phyloP scores from a whole-genome alignment of 2,797 vertebrate species.

The Rachycentron canadum region DNA sequence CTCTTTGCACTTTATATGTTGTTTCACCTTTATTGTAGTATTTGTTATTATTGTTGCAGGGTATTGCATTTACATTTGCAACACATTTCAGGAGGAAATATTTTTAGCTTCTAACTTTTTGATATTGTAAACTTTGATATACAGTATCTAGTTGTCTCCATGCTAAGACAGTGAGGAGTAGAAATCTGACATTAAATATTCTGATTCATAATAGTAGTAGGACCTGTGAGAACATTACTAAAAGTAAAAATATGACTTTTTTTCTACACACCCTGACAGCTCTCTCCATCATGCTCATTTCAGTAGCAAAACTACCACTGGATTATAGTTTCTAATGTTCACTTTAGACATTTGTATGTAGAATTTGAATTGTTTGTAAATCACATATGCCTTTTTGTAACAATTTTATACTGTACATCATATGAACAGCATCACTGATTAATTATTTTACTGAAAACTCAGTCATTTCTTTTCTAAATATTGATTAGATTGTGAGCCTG shows the following conservation, averaged over 20 bases:
- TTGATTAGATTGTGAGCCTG: constrained; percentile 56
- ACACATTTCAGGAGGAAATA: constrained; percentile 70
- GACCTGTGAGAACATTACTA: constrained; percentile 55
- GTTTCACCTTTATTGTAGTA: constrained; percentile 73
- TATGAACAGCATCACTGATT: constrained; percentile 73
- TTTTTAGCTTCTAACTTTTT: constrained; percentile 76
- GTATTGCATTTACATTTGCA: constrained; percentile 69
- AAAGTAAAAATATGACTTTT: constrained; percentile 31
- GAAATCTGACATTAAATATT: constrained; percentile 48
- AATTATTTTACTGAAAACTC: constrained; percentile 67
- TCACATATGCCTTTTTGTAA: constrained; percentile 88
- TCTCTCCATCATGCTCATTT: constrained; percentile 62
- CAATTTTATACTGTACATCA: constrained; percentile 86
- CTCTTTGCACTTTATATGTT: constrained; percentile 82
- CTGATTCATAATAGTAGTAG: constrained; percentile 33
- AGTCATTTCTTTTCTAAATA: constrained; percentile 66
- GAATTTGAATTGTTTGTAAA: constrained; percentile 82
- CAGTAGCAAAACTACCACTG: constrained; percentile 69
- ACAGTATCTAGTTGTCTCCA: constrained; percentile 59
- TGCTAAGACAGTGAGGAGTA: constrained; percentile 48
- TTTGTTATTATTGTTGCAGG: constrained; percentile 72
- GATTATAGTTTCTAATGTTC: constrained; percentile 65
- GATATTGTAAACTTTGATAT: constrained; percentile 72
- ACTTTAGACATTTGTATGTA: constrained; percentile 71
- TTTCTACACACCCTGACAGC: constrained; percentile 54